Evolutionary conservation across 2,888 invertebrate genomes (phyloP).

Genomic region (Drosophila eohydei): DNA sequence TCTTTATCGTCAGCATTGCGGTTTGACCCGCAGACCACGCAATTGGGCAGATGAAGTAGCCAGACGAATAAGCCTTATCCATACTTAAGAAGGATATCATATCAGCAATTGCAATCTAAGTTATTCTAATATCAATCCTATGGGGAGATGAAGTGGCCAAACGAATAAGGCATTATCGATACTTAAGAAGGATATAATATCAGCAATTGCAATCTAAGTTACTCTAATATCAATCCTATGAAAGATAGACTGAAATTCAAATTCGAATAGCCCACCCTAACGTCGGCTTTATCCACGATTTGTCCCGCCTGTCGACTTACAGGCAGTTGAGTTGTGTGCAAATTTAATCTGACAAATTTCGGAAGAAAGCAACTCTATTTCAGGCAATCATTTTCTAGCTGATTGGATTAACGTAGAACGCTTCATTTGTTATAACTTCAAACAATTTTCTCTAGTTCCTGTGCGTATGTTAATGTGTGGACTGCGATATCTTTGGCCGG

Average conservation of each 20-base stretch:
- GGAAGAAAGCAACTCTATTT: constrained; percentile 23
- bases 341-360: constrained; percentile 80
- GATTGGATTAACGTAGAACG: constrained; percentile 49
- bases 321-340: constrained; percentile 67
- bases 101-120: constrained; percentile 9
- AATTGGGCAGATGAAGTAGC: constrained; percentile 21
- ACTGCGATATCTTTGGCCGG: constrained; percentile 64
- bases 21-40: constrained; percentile 66
- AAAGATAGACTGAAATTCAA: constrained; percentile 18
- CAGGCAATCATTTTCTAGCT: constrained; percentile 47
- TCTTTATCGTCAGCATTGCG: constrained; percentile 45
- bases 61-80: not conserved
- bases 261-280: constrained; percentile 10
- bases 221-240: constrained; percentile 51
- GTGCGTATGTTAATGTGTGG: constrained; percentile 64
- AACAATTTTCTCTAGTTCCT: constrained; percentile 74
- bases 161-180: not conserved
- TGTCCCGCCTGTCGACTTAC: constrained; percentile 76
- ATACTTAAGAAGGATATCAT: not conserved
- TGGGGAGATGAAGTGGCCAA: constrained; percentile 16
- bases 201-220: constrained; percentile 9
- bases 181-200: not conserved
- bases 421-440: constrained; percentile 49
- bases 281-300: constrained; percentile 32
- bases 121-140: constrained; percentile 46